phyloP scores from a whole-genome alignment of 2,113 vertebrate genomes.

The Hoplias malabaricus region DNA sequence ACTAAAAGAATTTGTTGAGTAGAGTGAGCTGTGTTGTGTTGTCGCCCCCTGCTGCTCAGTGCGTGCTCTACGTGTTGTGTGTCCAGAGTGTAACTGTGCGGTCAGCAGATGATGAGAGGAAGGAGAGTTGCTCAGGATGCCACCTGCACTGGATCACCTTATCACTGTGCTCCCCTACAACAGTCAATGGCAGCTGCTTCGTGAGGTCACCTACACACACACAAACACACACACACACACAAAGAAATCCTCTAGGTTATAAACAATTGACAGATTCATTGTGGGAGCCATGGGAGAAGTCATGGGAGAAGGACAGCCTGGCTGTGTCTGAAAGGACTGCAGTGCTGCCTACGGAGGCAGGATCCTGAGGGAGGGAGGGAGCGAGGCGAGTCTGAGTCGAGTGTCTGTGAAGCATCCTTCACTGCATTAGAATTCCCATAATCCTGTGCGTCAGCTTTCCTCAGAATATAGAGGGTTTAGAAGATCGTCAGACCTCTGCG shows the following conservation, averaged over 20 bases:
- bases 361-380: no score
- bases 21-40: constrained; percentile 6
- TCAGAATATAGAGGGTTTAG: no score
- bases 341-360: no score
- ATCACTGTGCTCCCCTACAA: constrained; percentile 92
- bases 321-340: no score
- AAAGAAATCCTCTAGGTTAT: not conserved
- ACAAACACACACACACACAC: constrained; percentile 37
- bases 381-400: no score
- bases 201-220: constrained; percentile 77
- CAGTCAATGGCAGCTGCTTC: constrained; percentile 89
- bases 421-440: no score
- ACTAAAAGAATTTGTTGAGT: not conserved
- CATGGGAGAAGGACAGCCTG: no score
- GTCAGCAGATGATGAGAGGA: constrained; percentile 96
- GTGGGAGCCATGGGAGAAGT: not conserved
- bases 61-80: constrained; percentile 81
- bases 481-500: no score
- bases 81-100: constrained; percentile 98
- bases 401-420: no score
- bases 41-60: constrained; percentile 6
- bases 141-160: constrained; percentile 98
- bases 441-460: no score
- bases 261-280: not conserved
- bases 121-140: constrained; percentile 96